Evolutionary conservation across 1,140 invertebrate genomes (phyloP).

Genomic region (Drosophila suzukii): DNA sequence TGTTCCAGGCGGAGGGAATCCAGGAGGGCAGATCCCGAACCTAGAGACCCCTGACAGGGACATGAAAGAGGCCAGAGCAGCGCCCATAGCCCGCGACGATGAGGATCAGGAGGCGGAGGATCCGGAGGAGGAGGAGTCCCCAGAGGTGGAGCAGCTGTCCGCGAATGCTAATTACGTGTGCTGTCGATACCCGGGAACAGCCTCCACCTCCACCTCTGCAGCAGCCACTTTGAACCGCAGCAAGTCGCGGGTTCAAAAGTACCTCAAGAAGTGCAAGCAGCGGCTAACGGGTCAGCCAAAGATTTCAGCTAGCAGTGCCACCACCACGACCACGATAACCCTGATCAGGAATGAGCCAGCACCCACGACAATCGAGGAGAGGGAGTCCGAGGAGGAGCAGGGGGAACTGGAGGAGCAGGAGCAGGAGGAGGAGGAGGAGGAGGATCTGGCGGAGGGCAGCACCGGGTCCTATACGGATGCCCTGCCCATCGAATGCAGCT

Average conservation of each 20-base stretch:
- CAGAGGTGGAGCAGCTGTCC: constrained; percentile 51
- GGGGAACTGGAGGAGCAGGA: background rate
- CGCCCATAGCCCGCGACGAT: constrained; percentile 77
- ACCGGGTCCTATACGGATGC: constrained; percentile 50
- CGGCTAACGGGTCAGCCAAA: constrained; percentile 78
- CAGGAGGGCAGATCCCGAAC: constrained; percentile 14
- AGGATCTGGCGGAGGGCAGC: constrained; percentile 49
- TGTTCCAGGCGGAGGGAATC: constrained; percentile 34
- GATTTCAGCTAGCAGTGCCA: constrained; percentile 16
- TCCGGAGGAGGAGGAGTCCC: constrained; percentile 1
- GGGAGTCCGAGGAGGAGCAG: constrained; percentile 13
- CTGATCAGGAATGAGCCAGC: constrained; percentile 63
- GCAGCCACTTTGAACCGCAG: constrained; percentile 68
- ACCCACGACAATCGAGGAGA: constrained; percentile 22
- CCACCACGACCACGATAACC: constrained; percentile 58
- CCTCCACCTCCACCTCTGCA: constrained; percentile 4
- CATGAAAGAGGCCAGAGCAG: constrained; percentile 54
- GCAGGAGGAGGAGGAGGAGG: constrained; percentile 1
- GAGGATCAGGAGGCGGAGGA: constrained; percentile 43
- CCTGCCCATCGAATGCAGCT: constrained; percentile 59
- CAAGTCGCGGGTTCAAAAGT: constrained; percentile 85
- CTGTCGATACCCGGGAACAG: constrained; percentile 66
- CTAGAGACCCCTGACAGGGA: constrained; percentile 57
- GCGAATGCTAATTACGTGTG: constrained; percentile 77
- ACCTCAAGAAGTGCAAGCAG: constrained; percentile 85